phyloP scores from a whole-genome alignment of 2,113 vertebrate species.

The Lepus timidus region DNA sequence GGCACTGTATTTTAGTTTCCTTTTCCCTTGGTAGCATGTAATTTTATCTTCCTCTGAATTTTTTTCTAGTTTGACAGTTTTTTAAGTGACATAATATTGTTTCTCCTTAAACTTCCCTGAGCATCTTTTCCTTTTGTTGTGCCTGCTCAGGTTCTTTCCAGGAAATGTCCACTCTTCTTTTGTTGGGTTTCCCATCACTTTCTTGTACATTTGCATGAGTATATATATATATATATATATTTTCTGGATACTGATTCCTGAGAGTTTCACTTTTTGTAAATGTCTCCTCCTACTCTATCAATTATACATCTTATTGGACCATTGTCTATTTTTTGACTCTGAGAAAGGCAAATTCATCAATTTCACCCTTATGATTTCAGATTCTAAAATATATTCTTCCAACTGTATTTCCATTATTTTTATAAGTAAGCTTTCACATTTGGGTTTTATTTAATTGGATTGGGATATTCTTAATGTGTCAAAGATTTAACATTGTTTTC shows the following conservation, averaged over 20 bases:
- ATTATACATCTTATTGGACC: neutral
- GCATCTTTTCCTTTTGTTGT: neutral
- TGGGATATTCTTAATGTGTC: neutral
- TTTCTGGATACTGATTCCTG: constrained; percentile 15
- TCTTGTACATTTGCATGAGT: neutral
- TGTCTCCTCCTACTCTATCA: neutral
- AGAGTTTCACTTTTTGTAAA: constrained; percentile 6
- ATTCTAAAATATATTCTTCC: neutral
- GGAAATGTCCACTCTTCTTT: neutral
- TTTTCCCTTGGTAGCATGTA: neutral
- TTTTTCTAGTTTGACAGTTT: neutral
- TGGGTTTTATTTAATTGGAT: neutral
- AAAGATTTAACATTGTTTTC: neutral
- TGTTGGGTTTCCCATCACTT: neutral
- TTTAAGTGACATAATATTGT: neutral
- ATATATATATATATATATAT: neutral
- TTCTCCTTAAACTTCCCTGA: neutral
- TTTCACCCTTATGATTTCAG: neutral
- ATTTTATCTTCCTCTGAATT: neutral
- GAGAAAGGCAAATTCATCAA: constrained; percentile 17
- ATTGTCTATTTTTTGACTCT: constrained; percentile 15
- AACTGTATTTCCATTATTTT: neutral
- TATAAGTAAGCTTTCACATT: constrained; percentile 18
- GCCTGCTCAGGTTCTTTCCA: neutral
- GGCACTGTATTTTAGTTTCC: neutral